A percentile compares a stretch with the other conserved stretches of the same genome.
Evolutionary conservation across 2,888 invertebrate genomes (phyloP).

Genomic region (Cremastinae sp.): DNA sequence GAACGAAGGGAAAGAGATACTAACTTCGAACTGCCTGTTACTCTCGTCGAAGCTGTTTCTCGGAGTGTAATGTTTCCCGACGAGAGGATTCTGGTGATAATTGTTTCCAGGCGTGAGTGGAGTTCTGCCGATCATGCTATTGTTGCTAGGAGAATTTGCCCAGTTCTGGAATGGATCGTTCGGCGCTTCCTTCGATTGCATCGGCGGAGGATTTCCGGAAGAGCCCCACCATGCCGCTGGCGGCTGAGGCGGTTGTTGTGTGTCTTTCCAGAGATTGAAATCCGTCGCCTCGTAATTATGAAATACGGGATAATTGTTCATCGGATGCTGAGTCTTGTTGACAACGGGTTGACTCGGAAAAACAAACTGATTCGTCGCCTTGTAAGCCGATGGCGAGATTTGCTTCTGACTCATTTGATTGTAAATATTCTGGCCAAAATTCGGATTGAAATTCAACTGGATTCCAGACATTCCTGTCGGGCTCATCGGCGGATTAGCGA

Average conservation of each 20-base stretch:
- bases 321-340: constrained; percentile 62
- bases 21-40: constrained; percentile 70
- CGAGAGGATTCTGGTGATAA: constrained; percentile 68
- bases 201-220: constrained; percentile 59
- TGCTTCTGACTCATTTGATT: constrained; percentile 70
- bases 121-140: constrained; percentile 66
- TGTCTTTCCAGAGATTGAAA: constrained; percentile 76
- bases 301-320: constrained; percentile 70
- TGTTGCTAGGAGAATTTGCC: constrained; percentile 67
- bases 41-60: constrained; percentile 71
- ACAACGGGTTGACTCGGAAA: constrained; percentile 66
- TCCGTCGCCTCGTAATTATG: constrained; percentile 72
- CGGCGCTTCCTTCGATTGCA: constrained; percentile 66
- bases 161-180: constrained; percentile 72
- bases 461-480: constrained; percentile 55
- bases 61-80: constrained; percentile 63
- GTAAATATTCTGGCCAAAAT: constrained; percentile 65
- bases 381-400: constrained; percentile 68
- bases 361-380: constrained; percentile 68
- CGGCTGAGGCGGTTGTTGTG: constrained; percentile 71
- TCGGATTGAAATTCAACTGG: constrained; percentile 66
- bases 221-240: constrained; percentile 75
- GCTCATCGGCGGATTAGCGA: constrained; percentile 56
- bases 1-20: constrained; percentile 39
- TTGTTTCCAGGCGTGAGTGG: constrained; percentile 68